Evolutionary conservation across 2,888 invertebrate species (phyloP).

Genomic region (Caenorhabditis becei): DNA sequence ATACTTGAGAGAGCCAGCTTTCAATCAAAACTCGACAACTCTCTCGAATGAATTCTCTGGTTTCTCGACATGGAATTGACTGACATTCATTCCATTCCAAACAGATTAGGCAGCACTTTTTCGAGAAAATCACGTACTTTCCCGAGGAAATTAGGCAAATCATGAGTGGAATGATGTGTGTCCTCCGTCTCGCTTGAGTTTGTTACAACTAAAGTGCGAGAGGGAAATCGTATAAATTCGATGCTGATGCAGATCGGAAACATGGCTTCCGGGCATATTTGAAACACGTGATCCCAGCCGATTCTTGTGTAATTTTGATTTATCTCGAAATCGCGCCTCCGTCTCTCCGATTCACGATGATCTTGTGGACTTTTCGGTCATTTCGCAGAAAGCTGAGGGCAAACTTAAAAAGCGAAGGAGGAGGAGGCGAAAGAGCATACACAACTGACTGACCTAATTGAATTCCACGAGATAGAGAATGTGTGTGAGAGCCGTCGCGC

Average conservation of each 20-base stretch:
- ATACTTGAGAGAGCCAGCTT: neutral
- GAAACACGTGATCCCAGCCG: slow-evolving; percentile 20
- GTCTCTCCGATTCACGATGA: neutral
- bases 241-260: neutral
- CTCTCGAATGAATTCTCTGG: too few relatives aligned
- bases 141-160: neutral
- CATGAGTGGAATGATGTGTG: neutral
- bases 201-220: too few relatives aligned
- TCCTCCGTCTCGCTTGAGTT: too few relatives aligned
- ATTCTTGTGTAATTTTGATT: neutral
- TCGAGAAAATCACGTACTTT: neutral
- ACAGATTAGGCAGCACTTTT: neutral
- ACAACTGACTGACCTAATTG: slow-evolving; percentile 31
- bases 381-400: neutral
- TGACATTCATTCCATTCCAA: too few relatives aligned
- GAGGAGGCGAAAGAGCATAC: slow-evolving; percentile 26
- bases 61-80: neutral
- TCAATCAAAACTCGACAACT: neutral
- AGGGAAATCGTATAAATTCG: neutral
- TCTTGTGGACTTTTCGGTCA: slow-evolving; percentile 1
- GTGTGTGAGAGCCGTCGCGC: slow-evolving; percentile 1
- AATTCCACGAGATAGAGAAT: slow-evolving; percentile 27
- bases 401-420: neutral
- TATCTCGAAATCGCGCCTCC: neutral
- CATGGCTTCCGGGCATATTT: slow-evolving; percentile 6